Evolutionary conservation across 2,888 invertebrate genomes (phyloP).

Genomic region (Agriotes lineatus): DNA sequence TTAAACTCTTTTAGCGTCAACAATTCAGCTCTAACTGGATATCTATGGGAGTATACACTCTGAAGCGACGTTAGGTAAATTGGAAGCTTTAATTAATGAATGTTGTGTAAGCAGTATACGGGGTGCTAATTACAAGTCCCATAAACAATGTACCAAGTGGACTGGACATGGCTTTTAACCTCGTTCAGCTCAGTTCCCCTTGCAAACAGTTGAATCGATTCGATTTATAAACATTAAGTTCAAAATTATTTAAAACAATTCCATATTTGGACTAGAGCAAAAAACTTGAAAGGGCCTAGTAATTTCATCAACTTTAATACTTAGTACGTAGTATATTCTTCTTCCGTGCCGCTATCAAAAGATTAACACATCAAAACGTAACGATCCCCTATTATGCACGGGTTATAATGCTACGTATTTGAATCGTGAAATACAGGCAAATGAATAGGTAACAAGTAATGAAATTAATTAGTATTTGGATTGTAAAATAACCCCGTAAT

Average conservation of each 20-base stretch:
- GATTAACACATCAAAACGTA: too few relatives aligned
- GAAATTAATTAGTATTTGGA: background rate
- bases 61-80: slow-evolving; percentile 8
- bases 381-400: too few relatives aligned
- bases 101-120: slow-evolving; percentile 35
- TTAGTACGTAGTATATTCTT: too few relatives aligned
- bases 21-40: too few relatives aligned
- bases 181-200: slow-evolving; percentile 15
- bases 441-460: background rate
- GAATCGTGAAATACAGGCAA: background rate
- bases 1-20: too few relatives aligned
- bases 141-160: slow-evolving; percentile 42
- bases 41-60: too few relatives aligned
- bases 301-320: too few relatives aligned
- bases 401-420: too few relatives aligned
- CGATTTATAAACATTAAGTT: background rate
- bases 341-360: too few relatives aligned
- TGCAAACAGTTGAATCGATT: slow-evolving; percentile 17
- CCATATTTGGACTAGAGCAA: too few relatives aligned
- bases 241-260: too few relatives aligned
- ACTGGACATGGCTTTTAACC: slow-evolving; percentile 34
- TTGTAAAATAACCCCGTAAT: background rate
- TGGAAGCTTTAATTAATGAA: slow-evolving; percentile 30
- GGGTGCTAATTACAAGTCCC: slow-evolving; percentile 33
- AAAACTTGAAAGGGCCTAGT: too few relatives aligned